Percentiles rank a stretch among this genome's conserved stretches.
These are phyloP conservation scores for Melitaea athalia DNA, from an alignment of 2,888 invertebrate species.

Conservation along the genomic window DNA sequence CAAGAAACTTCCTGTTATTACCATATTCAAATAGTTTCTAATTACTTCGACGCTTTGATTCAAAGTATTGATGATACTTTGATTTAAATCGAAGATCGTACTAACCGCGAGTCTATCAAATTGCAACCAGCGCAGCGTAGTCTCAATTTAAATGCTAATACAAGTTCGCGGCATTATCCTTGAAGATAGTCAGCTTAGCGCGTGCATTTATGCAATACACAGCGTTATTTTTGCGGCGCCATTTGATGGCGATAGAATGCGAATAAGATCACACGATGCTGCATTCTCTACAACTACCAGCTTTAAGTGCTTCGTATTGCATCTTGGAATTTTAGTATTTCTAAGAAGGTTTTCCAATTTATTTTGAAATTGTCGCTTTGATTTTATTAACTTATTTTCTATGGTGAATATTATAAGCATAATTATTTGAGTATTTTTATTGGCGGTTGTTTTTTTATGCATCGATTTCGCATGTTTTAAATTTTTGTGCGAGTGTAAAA, in stretches of 20 bases:
- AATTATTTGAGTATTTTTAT: neutral
- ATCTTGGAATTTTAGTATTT: neutral
- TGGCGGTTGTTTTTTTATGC: no score
- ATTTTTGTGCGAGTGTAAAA: no score
- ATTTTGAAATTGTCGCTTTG: neutral
- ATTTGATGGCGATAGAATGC: slow-evolving; percentile 42
- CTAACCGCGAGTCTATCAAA: slow-evolving; percentile 23
- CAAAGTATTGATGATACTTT: slow-evolving; percentile 6
- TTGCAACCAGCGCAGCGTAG: slow-evolving; percentile 14
- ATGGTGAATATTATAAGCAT: neutral
- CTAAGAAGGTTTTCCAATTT: neutral
- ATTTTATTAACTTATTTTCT: neutral
- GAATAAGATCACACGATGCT: slow-evolving; percentile 35
- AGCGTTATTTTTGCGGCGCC: slow-evolving; percentile 45
- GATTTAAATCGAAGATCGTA: slow-evolving; percentile 18
- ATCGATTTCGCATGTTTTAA: no score
- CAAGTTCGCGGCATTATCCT: slow-evolving; percentile 54
- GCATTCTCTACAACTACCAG: slow-evolving; percentile 26
- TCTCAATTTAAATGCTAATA: slow-evolving; percentile 60
- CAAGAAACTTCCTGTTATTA: slow-evolving; percentile 6
- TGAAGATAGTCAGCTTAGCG: slow-evolving; percentile 55
- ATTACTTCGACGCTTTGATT: slow-evolving; percentile 17
- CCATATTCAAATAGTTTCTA: slow-evolving; percentile 22
- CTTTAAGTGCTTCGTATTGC: slow-evolving; percentile 22
- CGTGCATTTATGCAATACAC: slow-evolving; percentile 54